Conservation (phyloP, 2,797 vertebrate genomes). For the Astyanax mexicanus region DNA sequence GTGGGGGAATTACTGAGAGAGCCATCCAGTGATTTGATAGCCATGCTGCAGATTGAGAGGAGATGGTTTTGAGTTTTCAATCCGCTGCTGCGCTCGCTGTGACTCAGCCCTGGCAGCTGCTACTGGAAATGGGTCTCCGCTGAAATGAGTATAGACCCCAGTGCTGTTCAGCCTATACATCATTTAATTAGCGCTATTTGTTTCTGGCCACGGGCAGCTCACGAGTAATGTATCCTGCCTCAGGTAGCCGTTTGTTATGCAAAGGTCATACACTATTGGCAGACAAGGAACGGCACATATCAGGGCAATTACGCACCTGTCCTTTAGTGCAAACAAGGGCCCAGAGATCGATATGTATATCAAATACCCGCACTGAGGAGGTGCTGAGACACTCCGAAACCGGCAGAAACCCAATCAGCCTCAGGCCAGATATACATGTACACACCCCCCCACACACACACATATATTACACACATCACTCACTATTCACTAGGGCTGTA, state of each 20-base stretch:
- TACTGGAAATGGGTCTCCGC: conserved; percentile 36
- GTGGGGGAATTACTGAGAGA: conserved; percentile 44
- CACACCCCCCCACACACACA: not conserved
- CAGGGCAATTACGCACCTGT: conserved; percentile 78
- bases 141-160: conserved; percentile 39
- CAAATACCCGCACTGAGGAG: conserved; percentile 66
- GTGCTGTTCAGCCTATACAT: conserved; percentile 44
- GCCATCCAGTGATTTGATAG: conserved; percentile 38
- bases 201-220: conserved; percentile 46
- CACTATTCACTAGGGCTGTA: not conserved
- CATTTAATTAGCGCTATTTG: conserved; percentile 61
- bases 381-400: conserved; percentile 39
- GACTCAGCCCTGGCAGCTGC: conserved; percentile 45
- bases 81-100: conserved; percentile 38
- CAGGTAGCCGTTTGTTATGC: conserved; percentile 49
- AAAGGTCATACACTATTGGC: conserved; percentile 64
- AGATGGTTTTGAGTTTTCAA: conserved; percentile 51
- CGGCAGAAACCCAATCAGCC: conserved; percentile 50
- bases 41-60: conserved; percentile 38
- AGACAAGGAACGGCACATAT: conserved; percentile 54
- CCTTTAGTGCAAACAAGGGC: conserved; percentile 74
- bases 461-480: not conserved
- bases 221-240: conserved; percentile 49
- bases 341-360: conserved; percentile 78
- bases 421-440: conserved; percentile 23